Conservation (phyloP, 2,113 vertebrate genomes). For the Lampris megalopsis region DNA sequence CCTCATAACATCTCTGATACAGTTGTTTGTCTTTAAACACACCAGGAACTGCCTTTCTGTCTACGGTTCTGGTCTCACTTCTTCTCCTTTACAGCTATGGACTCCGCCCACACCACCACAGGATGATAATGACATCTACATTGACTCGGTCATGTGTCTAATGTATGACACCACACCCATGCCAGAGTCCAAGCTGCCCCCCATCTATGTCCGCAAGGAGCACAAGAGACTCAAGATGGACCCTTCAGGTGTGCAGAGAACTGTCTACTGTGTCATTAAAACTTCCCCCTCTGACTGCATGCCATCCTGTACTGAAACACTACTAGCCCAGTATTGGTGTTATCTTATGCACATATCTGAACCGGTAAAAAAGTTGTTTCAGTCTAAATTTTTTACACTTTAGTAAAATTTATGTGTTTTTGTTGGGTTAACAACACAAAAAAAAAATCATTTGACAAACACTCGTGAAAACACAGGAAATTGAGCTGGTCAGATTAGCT, state of each 20-base stretch:
- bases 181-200: slow-evolving; percentile 90
- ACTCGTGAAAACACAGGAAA: too few relatives aligned
- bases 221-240: slow-evolving; percentile 92
- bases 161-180: slow-evolving; percentile 92
- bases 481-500: background rate
- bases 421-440: too few relatives aligned
- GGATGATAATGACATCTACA: slow-evolving; percentile 94
- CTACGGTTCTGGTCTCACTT: background rate
- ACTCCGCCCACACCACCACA: slow-evolving; percentile 94
- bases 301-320: background rate
- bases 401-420: background rate
- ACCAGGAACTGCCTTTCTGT: background rate
- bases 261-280: background rate
- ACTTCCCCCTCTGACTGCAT: background rate
- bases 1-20: background rate
- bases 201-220: slow-evolving; percentile 91
- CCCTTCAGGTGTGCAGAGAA: slow-evolving; percentile 80
- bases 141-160: slow-evolving; percentile 93
- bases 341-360: background rate
- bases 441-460: too few relatives aligned
- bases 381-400: background rate
- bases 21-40: background rate
- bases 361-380: background rate
- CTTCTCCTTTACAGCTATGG: slow-evolving; percentile 84
- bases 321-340: background rate